Percentiles rank a stretch among this genome's conserved stretches.
phyloP scores from a whole-genome alignment of 2,113 vertebrate genomes.

The Ardeotis arabs region DNA sequence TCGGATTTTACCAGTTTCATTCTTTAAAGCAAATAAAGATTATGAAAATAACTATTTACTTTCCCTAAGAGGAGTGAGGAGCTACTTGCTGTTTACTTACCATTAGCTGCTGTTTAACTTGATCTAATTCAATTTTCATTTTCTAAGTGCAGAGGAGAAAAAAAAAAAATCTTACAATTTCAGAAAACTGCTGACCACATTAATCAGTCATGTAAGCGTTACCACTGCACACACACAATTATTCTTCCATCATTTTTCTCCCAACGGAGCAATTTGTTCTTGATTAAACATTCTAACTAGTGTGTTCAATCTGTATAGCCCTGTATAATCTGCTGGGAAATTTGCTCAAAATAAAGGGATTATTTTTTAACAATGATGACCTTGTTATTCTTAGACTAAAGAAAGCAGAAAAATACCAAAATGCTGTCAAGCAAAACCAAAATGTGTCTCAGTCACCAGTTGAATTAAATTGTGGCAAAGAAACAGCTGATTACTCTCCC shows the following conservation, averaged over 20 bases:
- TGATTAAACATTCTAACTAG: background rate
- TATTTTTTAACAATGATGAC: background rate
- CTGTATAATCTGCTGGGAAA: background rate
- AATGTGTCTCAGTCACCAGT: fast-evolving
- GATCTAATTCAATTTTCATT: constrained; percentile 94
- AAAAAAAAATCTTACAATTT: background rate
- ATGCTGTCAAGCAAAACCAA: background rate
- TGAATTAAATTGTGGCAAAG: background rate
- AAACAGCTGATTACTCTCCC: background rate
- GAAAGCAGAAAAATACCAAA: background rate
- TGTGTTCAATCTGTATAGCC: background rate
- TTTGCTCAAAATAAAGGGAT: background rate
- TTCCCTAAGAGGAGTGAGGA: background rate
- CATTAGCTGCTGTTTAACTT: constrained; percentile 85
- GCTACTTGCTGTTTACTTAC: constrained; percentile 76
- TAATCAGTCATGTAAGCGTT: background rate
- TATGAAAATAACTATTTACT: background rate
- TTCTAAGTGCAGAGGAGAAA: constrained; percentile 79
- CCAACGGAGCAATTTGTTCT: background rate
- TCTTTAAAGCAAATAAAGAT: constrained; percentile 75
- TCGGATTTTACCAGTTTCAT: constrained; percentile 86
- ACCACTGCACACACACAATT: background rate
- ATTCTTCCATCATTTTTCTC: background rate
- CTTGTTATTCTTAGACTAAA: background rate
- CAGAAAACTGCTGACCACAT: background rate